These are phyloP conservation scores for Tokudaia muenninki DNA, from an alignment of 2,797 vertebrate genomes.

Conservation along the genomic window DNA sequence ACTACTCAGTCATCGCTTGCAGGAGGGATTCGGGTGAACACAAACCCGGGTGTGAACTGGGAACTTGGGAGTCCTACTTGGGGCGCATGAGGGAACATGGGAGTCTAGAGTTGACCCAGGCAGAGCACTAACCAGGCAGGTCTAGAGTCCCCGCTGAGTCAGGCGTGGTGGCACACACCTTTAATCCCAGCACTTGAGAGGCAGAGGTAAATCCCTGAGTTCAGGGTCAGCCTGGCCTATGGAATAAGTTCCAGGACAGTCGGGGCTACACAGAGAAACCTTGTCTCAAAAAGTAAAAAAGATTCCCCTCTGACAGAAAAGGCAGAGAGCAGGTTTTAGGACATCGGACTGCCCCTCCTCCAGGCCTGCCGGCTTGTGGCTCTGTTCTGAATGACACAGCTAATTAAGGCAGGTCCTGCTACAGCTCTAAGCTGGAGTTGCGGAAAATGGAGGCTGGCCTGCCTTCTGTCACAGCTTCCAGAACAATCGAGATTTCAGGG, in stretches of 20 bases:
- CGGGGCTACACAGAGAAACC: background rate
- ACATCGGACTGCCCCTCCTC: background rate
- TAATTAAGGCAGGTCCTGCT: slow-evolving; percentile 80
- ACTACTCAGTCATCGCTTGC: background rate
- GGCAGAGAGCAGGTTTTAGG: background rate
- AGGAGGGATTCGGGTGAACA: background rate
- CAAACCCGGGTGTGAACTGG: background rate
- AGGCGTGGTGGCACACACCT: background rate
- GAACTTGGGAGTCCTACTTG: background rate
- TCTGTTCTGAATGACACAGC: slow-evolving; percentile 79
- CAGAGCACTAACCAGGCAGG: background rate
- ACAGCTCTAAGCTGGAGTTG: slow-evolving; percentile 71
- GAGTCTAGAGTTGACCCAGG: background rate
- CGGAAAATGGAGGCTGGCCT: slow-evolving; percentile 46
- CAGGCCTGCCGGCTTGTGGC: background rate
- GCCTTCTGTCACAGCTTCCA: slow-evolving; percentile 76
- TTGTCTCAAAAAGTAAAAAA: background rate
- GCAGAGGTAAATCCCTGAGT: background rate
- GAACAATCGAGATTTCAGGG: slow-evolving; percentile 78
- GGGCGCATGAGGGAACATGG: background rate
- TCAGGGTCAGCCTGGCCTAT: background rate
- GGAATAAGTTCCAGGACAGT: background rate
- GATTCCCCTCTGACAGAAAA: background rate
- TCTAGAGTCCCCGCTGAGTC: background rate
- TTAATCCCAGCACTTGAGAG: background rate